These are phyloP conservation scores for Polydrusus pterygomalis DNA, from an alignment of 2,888 invertebrate genomes.

Conservation along the genomic window DNA sequence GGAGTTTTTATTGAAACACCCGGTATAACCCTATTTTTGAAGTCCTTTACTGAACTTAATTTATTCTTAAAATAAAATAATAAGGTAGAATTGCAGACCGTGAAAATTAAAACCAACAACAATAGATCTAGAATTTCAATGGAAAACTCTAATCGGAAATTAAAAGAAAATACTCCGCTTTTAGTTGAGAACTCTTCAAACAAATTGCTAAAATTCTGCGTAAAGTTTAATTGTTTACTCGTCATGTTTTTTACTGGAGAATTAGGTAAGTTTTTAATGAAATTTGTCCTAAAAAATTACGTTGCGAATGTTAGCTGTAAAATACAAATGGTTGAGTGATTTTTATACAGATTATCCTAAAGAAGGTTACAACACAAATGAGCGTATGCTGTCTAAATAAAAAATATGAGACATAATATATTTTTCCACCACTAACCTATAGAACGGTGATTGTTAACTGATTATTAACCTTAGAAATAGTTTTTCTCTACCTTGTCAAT, in stretches of 20 bases:
- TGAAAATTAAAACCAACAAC: conserved; percentile 16
- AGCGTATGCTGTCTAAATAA: no score
- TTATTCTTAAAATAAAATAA: not conserved
- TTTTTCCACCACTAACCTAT: no score
- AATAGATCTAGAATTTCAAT: conserved; percentile 16
- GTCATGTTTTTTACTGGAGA: not conserved
- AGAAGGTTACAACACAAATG: no score
- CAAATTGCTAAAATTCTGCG: conserved; percentile 5
- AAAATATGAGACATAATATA: no score
- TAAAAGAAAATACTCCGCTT: conserved; percentile 15
- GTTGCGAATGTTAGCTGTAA: no score
- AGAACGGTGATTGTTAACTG: no score
- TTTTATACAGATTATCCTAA: not conserved
- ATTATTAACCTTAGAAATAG: no score
- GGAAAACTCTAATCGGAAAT: conserved; percentile 5
- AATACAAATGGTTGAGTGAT: not conserved
- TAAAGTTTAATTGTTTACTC: conserved; percentile 6
- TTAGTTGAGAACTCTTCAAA: conserved; percentile 6
- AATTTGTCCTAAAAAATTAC: not conserved
- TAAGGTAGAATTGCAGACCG: not conserved
- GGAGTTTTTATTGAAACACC: no score
- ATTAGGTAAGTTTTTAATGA: not conserved
- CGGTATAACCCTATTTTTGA: no score
- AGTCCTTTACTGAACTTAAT: no score
- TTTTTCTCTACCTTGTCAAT: no score